Evolutionary conservation across 2,113 vertebrate species (phyloP), one percentile per base, ranked within the genome.

Genomic region (Macrotis lagotis): DNA sequence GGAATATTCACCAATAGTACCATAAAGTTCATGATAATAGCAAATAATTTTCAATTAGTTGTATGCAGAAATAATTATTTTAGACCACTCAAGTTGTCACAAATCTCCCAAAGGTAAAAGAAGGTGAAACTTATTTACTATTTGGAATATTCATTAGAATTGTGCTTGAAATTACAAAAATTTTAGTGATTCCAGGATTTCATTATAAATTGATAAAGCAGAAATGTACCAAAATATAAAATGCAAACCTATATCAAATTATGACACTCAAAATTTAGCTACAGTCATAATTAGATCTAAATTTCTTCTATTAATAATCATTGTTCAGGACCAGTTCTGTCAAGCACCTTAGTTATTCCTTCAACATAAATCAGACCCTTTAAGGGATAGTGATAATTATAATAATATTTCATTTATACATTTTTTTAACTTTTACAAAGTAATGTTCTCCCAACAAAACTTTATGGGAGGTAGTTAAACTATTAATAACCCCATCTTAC

Each of bases 401-500:
- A 83, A 83, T 59, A 37, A 37, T 44, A 44, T 44, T 83, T 83
- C 37, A 83, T 24, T 83, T 44, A 83, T 24, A 44, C 19, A 83
- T 44, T 83, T 44, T 3, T n/a, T 44, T 44, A 22, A 83, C 37
- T 83, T 83, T 83, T 8, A 44, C 66, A 83, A 83, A 83, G n/a
- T 6, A 44, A 1, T 66, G 31, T 83, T 83, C 5, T 83, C n/a
- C n/a, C 66, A 44, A 44, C n/a, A 44, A 44, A 83, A 44, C 66
- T 83, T 37, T 83, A n/a, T 83, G 7, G n/a, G 22, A 14, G 10
- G 3, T 37, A 66, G 31, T 31, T 14, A 83, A 83, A 44, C 55
- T 48, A 95, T 96, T 91, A 93, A 51, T 31, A 50, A 74, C 7
- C 48, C 90, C 50, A 94, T 94, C 96, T 96, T 94, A 51, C 50